Conservation (phyloP, 37 sponge, comb jelly and placozoan genomes). For the Beroe forskalii region DNA sequence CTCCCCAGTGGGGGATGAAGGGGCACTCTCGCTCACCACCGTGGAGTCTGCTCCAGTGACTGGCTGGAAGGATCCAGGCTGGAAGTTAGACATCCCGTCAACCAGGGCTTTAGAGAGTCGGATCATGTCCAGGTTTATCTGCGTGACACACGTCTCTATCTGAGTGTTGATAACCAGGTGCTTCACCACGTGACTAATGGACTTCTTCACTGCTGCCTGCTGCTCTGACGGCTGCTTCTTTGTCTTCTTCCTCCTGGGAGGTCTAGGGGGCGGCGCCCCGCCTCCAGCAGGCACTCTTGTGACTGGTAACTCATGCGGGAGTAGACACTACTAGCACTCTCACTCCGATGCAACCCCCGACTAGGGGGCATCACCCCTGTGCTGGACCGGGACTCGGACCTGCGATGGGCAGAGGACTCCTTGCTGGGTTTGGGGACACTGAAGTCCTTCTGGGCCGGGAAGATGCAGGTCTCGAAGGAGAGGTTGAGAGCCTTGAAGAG, state of each 20-base stretch:
- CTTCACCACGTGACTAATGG: slow-evolving; percentile 30
- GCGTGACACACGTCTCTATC: slow-evolving; percentile 26
- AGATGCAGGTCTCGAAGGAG: background rate
- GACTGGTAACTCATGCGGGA: background rate
- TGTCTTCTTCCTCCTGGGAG: slow-evolving; percentile 21
- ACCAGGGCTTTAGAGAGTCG: slow-evolving; percentile 43
- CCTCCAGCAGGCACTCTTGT: too few relatives aligned
- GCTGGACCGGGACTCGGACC: background rate
- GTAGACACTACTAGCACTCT: slow-evolving; percentile 3
- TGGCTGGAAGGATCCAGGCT: slow-evolving; percentile 43
- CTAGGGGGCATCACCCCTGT: background rate
- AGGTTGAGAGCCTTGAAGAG: slow-evolving; percentile 21
- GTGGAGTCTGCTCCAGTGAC: background rate
- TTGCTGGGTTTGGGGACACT: background rate
- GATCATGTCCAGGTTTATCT: slow-evolving; percentile 28
- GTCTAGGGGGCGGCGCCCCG: background rate
- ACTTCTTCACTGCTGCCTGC: slow-evolving; percentile 1
- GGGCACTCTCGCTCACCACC: background rate
- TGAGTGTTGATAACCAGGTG: slow-evolving; percentile 41
- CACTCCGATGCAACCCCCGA: background rate
- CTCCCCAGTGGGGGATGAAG: slow-evolving; percentile 2
- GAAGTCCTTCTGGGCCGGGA: slow-evolving; percentile 43
- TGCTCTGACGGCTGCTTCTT: background rate
- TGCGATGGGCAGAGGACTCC: background rate
- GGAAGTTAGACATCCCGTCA: slow-evolving; percentile 45